Base-by-base conservation (phyloP, 2,113 vertebrate species). In the Amia ocellicauda region DNA sequence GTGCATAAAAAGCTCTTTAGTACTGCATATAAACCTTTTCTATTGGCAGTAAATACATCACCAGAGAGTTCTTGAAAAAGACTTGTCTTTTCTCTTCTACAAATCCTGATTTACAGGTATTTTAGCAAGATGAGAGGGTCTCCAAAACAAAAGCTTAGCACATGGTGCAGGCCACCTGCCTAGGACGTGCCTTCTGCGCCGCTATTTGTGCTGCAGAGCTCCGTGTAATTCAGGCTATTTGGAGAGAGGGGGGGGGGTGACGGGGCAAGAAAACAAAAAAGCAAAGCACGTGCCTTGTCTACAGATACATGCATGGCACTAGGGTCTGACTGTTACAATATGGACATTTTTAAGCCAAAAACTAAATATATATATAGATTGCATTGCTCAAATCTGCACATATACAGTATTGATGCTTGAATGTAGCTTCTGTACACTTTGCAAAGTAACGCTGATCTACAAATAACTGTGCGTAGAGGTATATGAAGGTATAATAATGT, bases 71-170 rank as follows among this genome's bases (percentile, higher is more conserved):
- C 56, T 58, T 31, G 49, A 20, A 53, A 42, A 28, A 14, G 27
- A 41, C 3, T 20, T 24, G 47, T 20, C 57, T 49, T 58, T 60
- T 66, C 40, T 40, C 59, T 31, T 60, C 31, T 61, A 61, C 51
- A 23, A 62, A 68, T 62, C 41, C 41, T 55, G 51, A 68, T 62
- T 62, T 62, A 61, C 58, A 56, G 66, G 14, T 68, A 53, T 62
- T 65, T 54, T 53, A 53, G 50, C 22, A 27, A 50, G 28, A 10
- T 22, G 31, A 24, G 36, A 19, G 31, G 19, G 59, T 59, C 60
- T 26, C 29, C 17, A 3, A 19, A 40, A 36, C 56, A 41, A 50
- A 40, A 26, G 19, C 22, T 17, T 19, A 26, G 49, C 64, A 60
- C 55, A 27, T 67, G 58, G n/a, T 47, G 27, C 24, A 55, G 49